Evolutionary conservation across 2,797 vertebrate genomes (phyloP), one percentile per base, ranked within the genome.

Genomic region (Acestrorhynchus altus): DNA sequence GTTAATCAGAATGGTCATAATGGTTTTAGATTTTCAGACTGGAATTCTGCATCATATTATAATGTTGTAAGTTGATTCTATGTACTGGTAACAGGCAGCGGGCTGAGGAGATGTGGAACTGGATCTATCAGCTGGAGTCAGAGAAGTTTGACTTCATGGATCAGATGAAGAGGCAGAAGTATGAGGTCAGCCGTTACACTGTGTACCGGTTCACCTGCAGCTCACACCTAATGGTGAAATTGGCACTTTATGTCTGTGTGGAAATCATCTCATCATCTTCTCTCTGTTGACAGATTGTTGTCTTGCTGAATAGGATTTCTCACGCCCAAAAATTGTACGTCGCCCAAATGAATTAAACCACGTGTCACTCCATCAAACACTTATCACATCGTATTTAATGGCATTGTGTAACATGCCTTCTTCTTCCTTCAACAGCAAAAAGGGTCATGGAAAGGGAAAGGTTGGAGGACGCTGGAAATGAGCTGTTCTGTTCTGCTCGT

Each of bases 321-420:
- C 95, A 96, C 0, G 96, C 96, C 80, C 96, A 97, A 87, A 97
- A 97, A 85, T 97, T 97, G 96, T 96, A 82, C 96, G 96, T 95
- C 4, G 13, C 12, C 4, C 22, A 24, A 18, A 31, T 4, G n/a
- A 3, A 24, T 39, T 1, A 59, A n/a, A 20, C 12, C 10, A 20
- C 49, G 20, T 20, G 4, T 10, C 2, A 16, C n/a, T 20, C 39
- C 9, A 9, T 39, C 1, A 4, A 63, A 20, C 11, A 42, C 5
- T 22, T 12, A 2, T 12, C 20, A 54, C n/a, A 11, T 46, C 12
- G 31, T 9, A 9, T 22, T 54, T 18, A 0, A 7, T 20, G 10
- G 1, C 11, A 1, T 56, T 26, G 24, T 11, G 40, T 59, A 22
- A 16, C 4, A 61, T 35, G 35, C 10, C 6, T 63, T 46, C 44